These are phyloP conservation scores for Grammomys dolichurus DNA, from an alignment of 2,113 vertebrate genomes.

Conservation along the genomic window DNA sequence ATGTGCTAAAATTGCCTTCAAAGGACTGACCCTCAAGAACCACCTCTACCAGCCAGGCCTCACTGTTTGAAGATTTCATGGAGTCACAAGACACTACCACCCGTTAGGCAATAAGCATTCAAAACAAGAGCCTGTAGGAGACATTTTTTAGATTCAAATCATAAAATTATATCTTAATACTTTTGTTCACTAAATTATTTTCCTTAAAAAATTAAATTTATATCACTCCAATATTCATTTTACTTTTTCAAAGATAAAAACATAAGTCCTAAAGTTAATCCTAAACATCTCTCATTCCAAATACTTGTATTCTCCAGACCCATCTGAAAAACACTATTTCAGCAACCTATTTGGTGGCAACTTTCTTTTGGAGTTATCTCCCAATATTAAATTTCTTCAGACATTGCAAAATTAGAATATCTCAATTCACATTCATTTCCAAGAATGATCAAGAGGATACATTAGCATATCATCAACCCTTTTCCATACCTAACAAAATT, in stretches of 20 bases:
- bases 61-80: too few species aligned
- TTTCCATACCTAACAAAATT: not conserved
- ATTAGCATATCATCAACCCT: not conserved
- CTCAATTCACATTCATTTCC: not conserved
- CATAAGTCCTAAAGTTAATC: not conserved
- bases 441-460: not conserved
- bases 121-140: not conserved
- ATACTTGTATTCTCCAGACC: not conserved
- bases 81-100: not conserved
- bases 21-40: too few species aligned
- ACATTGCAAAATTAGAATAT: not conserved
- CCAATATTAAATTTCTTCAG: not conserved
- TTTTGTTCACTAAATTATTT: constrained; percentile 15
- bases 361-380: not conserved
- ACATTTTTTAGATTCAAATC: not conserved
- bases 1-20: too few species aligned
- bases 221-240: constrained; percentile 11
- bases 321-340: not conserved
- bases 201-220: not conserved
- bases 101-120: not conserved
- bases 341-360: not conserved
- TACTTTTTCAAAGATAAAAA: constrained; percentile 8
- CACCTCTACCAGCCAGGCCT: not conserved
- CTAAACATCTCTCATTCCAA: not conserved
- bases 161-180: not conserved